Conservation (phyloP, 2,113 vertebrate species). For the Tupaia tana region DNA sequence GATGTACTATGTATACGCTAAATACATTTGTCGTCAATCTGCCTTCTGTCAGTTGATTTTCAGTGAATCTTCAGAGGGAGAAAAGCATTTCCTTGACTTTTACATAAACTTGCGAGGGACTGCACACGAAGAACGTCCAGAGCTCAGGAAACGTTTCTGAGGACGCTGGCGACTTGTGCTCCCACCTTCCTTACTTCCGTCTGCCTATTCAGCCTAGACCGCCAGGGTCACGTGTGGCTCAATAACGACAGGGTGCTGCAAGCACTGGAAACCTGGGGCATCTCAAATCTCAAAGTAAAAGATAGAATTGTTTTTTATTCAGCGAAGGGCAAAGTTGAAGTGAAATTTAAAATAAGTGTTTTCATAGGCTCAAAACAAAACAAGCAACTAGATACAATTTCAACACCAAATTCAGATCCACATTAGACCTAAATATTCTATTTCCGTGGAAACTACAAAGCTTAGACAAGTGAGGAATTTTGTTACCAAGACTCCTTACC, state of each 20-base stretch:
- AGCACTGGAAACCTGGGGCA: neutral
- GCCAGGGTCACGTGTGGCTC: neutral
- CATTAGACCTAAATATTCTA: neutral
- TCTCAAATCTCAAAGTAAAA: neutral
- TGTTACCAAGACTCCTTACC: neutral
- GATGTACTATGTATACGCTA: too few species aligned
- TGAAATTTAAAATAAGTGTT: neutral
- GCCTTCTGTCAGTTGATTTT: too few species aligned
- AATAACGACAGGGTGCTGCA: neutral
- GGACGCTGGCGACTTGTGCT: neutral
- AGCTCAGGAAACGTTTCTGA: neutral
- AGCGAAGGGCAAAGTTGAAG: neutral
- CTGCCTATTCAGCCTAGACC: neutral
- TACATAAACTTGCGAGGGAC: neutral
- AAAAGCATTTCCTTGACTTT: too few species aligned
- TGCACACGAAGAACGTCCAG: neutral
- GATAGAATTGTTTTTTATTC: neutral
- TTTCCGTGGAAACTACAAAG: neutral
- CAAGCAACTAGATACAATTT: neutral
- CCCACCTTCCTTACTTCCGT: neutral
- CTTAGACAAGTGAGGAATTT: neutral
- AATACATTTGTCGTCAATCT: too few species aligned
- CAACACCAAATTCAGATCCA: neutral
- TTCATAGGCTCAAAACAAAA: neutral
- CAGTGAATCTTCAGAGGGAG: too few species aligned